A percentile compares a stretch with the other conserved stretches of the same genome.
These are phyloP conservation scores for Bucorvus abyssinicus DNA, from an alignment of 2,797 vertebrate genomes.

Conservation along the genomic window DNA sequence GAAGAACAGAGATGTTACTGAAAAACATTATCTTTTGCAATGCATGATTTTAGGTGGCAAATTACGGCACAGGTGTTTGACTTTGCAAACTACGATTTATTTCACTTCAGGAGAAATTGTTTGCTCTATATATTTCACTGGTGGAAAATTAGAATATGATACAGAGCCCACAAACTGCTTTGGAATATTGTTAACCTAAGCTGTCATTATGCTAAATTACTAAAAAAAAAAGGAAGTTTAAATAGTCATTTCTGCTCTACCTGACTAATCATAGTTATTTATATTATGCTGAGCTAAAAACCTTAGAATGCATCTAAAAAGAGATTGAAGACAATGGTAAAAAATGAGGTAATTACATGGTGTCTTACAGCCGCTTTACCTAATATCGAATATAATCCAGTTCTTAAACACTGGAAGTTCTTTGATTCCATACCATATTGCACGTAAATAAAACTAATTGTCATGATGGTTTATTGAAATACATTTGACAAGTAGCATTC, in stretches of 20 bases:
- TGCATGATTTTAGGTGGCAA: constrained; percentile 43
- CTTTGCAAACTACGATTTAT: constrained; percentile 26
- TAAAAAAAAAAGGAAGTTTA: constrained; percentile 14
- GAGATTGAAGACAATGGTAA: constrained; percentile 1
- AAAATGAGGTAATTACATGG: constrained; percentile 40
- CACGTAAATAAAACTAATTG: constrained; percentile 53
- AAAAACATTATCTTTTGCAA: constrained; percentile 46
- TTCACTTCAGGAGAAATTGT: constrained; percentile 32
- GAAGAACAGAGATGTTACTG: constrained; percentile 6
- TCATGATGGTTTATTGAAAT: constrained; percentile 16
- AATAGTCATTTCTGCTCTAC: constrained; percentile 14
- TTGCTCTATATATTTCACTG: constrained; percentile 35
- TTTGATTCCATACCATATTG: not conserved
- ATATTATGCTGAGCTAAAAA: constrained; percentile 45
- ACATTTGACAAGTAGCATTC: constrained; percentile 3
- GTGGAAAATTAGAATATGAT: constrained; percentile 46
- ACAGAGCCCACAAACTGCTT: not conserved
- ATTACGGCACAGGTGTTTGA: constrained; percentile 53
- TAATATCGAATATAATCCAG: constrained; percentile 18
- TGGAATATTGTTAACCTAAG: constrained; percentile 39
- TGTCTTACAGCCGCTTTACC: not conserved
- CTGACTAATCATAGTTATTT: constrained; percentile 52
- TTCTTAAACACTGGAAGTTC: not conserved
- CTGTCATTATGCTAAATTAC: constrained; percentile 31
- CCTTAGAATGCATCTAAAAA: constrained; percentile 10